These are phyloP conservation scores for Epinotia demarniana DNA, from an alignment of 2,888 invertebrate genomes.

Conservation along the genomic window DNA sequence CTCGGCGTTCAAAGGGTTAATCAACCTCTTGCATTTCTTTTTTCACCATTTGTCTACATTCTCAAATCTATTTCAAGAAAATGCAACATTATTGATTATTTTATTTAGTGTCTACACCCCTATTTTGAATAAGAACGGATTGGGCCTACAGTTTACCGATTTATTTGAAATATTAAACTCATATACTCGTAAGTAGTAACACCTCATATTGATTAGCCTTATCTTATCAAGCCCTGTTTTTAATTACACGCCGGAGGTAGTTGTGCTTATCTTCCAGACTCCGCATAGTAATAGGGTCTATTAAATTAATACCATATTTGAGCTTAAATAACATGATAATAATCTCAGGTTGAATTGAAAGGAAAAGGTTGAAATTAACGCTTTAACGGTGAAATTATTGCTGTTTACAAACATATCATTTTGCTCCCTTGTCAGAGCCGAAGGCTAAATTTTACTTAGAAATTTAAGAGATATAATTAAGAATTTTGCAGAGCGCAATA, in stretches of 20 bases:
- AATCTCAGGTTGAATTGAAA: slow-evolving; percentile 53
- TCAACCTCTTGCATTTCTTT: no score
- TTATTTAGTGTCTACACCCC: no score
- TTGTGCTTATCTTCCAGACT: not conserved
- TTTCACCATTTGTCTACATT: no score
- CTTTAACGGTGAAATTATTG: slow-evolving; percentile 75
- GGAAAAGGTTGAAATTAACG: slow-evolving; percentile 59
- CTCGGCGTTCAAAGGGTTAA: no score
- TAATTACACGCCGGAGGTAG: not conserved
- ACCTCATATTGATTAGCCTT: not conserved
- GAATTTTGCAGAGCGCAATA: slow-evolving; percentile 82
- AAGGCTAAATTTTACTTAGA: slow-evolving; percentile 82
- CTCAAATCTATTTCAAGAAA: no score
- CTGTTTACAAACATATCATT: slow-evolving; percentile 84
- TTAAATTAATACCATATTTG: slow-evolving; percentile 32
- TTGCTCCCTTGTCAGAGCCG: slow-evolving; percentile 75
- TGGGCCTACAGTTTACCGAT: not conserved
- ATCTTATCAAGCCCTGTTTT: slow-evolving; percentile 1
- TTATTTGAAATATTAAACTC: not conserved
- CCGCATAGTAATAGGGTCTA: not conserved
- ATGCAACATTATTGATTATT: no score
- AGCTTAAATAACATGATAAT: slow-evolving; percentile 58
- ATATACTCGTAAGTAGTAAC: not conserved
- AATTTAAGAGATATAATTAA: slow-evolving; percentile 85
- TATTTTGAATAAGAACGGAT: not conserved